A percentile compares a stretch with the other conserved stretches of the same genome.
Conservation (phyloP, 2,888 invertebrate species). For the Synergus gifuensis region DNA sequence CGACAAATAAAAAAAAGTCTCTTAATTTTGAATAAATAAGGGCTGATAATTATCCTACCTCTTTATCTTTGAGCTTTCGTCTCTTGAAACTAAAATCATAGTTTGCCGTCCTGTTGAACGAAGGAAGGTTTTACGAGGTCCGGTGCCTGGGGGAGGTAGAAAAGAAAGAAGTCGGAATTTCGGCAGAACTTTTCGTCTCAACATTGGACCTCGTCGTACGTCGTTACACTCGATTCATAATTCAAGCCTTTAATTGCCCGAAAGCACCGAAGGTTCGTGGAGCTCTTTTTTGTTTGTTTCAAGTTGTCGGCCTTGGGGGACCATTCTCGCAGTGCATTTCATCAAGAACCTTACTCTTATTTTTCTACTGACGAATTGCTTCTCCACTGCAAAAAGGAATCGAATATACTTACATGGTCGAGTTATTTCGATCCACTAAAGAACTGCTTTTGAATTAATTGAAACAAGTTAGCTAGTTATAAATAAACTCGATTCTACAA, state of each 20-base stretch:
- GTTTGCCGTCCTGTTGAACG: background rate
- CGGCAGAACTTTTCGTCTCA: constrained; percentile 31
- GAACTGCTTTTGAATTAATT: constrained; percentile 6
- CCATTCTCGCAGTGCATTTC: constrained; percentile 29
- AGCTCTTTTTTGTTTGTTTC: constrained; percentile 30
- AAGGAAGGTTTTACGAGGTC: constrained; percentile 25
- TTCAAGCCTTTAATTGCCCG: constrained; percentile 67
- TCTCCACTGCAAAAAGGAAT: background rate
- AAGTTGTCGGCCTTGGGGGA: constrained; percentile 36
- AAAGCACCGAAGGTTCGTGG: constrained; percentile 53
- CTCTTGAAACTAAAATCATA: background rate
- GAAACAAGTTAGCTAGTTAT: background rate
- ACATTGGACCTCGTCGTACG: constrained; percentile 33
- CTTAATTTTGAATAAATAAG: background rate
- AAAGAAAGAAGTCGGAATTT: constrained; percentile 19
- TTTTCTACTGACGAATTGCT: constrained; percentile 4
- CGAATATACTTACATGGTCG: background rate
- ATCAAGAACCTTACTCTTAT: constrained; percentile 9
- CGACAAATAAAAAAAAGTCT: background rate
- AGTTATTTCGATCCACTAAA: background rate
- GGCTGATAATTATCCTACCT: background rate
- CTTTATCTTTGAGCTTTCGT: background rate
- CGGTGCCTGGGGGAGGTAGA: constrained; percentile 20
- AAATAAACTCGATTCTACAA: background rate
- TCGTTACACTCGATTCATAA: constrained; percentile 63